Base-by-base conservation (phyloP, 2,888 invertebrate species). In the Lycophotia porphyrea region DNA sequence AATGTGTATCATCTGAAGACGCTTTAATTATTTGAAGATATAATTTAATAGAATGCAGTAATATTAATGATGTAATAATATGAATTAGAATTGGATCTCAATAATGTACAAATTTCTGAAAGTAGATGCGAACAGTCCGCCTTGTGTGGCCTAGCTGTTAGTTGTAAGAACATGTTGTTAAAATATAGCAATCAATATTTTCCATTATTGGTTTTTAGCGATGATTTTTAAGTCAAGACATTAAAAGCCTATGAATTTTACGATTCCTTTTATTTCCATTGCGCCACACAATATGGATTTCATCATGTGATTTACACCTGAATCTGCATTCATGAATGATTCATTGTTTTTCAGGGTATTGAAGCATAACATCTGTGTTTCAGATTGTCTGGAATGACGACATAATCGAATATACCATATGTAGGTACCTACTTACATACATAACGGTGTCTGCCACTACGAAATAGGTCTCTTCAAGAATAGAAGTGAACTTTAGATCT, bases 51-150 rank as follows among this genome's bases (percentile, higher is more conserved):
- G 80, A 91, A 90, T 91, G 89, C 90, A 92, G 90, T 91, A 87
- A 82, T 87, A 63, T 75, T 81, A 80, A 74, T 84, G 52, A 80
- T 81, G 66, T 31, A 68, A n/a, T 81, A 68, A 80, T 86, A 8
- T 89, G 84, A 90, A 90, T 89, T 87, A 80, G 85, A 88, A 93
- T 93, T 91, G 91, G 94, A 95, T 95, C 95, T 95, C 95, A 93
- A 89, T 82, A 88, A 90, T 92, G 92, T 94, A 94, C 93, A 93
- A 94, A 90, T 86, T 81, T 78, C 78, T 77, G 77, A 74, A 82
- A 74, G 75, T 85, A 88, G 88, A 88, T 85, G 84, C 85, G 76
- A 85, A 84, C 76, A 80, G 84, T 86, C 84, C 85, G 88, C 82
- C 69, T 78, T 80, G 87, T 90, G 93, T 90, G 93, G 93, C 91